Evolutionary conservation across 2,888 invertebrate species (phyloP), one percentile per base, ranked within the genome.

Genomic region (Tortrix viridana): DNA sequence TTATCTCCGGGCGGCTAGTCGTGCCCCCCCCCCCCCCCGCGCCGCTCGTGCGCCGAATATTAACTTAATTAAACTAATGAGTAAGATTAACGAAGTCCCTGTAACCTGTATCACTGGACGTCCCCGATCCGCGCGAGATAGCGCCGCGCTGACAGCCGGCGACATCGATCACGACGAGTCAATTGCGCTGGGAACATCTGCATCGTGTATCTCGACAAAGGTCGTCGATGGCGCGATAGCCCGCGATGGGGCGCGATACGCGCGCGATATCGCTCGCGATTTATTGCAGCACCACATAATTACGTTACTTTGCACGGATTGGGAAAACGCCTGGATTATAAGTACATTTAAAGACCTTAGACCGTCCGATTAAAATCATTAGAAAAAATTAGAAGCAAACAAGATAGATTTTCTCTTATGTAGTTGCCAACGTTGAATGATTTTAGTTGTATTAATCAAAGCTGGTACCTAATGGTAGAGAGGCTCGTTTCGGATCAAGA

Each of bases 51-150:
- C 72, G 64, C 69, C 50, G 66, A 50, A 68, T 79, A 79, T 79
- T 80, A 77, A 74, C 78, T 78, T 80, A 77, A 84, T 84, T 84
- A 81, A 75, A 69, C 74, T 77, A 83, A 84, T 82, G 78, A 84
- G 82, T 82, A 75, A 73, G 74, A 79, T 75, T 74, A 79, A 71
- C 73, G 70, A 59, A 69, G 65, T 62, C 66, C 57, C 60, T 22
- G 68, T 69, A 71, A 2, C 14, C 41, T 6, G 41, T 12, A 14
- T 67, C 53, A 58, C 57, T 59, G 59, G 65, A 54, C 66, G 57
- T 65, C 68, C 69, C 67, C 66, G 73, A 55, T 61, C 54, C 61
- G 44, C 47, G 58, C 58, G 20, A 46, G 63, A 63, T 53, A 58
- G 58, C 58, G 47, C 22, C 57, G 52, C 62, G 47, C 47, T 63